These are phyloP conservation scores for Galendromus occidentalis DNA, from an alignment of 1,140 invertebrate species.

Conservation along the genomic window DNA sequence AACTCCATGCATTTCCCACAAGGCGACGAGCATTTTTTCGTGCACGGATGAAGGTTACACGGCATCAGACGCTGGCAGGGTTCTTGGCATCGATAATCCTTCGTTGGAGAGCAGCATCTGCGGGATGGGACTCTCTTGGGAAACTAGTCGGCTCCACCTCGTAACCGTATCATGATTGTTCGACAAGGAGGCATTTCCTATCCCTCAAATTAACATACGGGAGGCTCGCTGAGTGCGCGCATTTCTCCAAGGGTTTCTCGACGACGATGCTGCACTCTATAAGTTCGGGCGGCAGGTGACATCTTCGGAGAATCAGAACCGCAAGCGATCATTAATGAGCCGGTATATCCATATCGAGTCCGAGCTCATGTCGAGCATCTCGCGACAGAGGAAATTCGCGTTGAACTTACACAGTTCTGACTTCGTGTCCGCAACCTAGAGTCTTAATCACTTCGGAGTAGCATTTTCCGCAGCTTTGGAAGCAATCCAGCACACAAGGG, in stretches of 20 bases:
- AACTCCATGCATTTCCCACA: conserved; percentile 15
- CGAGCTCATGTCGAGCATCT: background rate
- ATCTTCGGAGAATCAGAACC: background rate
- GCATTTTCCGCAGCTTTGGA: conserved; percentile 17
- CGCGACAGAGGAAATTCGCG: no score
- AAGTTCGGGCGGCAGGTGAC: background rate
- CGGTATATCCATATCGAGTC: background rate
- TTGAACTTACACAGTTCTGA: background rate
- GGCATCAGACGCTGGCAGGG: conserved; percentile 12
- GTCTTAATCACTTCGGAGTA: conserved; percentile 8
- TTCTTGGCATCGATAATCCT: background rate
- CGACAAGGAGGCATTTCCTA: background rate
- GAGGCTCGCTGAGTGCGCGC: background rate
- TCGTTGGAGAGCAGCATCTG: background rate
- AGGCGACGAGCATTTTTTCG: conserved; percentile 10
- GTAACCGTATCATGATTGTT: background rate
- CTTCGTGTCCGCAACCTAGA: conserved; percentile 10
- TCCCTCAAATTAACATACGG: background rate
- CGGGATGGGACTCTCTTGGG: background rate
- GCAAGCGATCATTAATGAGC: background rate
- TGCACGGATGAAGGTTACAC: conserved; percentile 17
- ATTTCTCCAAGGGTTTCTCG: background rate
- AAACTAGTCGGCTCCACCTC: background rate
- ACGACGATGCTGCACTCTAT: background rate
- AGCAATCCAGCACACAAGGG: conserved; percentile 14